phyloP scores from a whole-genome alignment of 2,888 invertebrate genomes.

The Odontocolon sp. region DNA sequence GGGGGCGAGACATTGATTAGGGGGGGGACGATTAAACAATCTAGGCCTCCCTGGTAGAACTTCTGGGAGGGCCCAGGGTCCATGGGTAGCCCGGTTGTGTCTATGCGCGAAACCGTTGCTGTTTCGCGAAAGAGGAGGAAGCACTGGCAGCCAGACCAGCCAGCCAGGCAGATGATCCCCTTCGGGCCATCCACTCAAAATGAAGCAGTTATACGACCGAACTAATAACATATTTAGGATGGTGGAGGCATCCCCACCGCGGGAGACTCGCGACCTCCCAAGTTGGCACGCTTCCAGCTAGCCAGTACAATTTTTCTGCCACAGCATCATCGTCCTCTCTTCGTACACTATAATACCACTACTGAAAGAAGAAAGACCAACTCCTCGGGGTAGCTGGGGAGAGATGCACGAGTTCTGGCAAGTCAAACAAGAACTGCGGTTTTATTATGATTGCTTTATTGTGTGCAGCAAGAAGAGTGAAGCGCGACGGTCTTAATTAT shows the following conservation, averaged over 20 bases:
- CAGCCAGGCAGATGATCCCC: conserved; percentile 77
- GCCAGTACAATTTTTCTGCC: conserved; percentile 56
- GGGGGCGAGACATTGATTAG: conserved; percentile 78
- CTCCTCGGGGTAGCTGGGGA: conserved; percentile 42
- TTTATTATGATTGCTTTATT: conserved; percentile 63
- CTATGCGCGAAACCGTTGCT: conserved; percentile 57
- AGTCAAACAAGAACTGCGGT: conserved; percentile 55
- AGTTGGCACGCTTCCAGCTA: conserved; percentile 79
- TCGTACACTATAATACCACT: conserved; percentile 10
- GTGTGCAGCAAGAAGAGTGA: conserved; percentile 58
- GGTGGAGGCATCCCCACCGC: conserved; percentile 72
- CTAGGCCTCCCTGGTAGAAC: conserved; percentile 79
- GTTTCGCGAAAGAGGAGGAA: conserved; percentile 67
- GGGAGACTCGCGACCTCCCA: conserved; percentile 79
- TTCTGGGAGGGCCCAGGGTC: conserved; percentile 77
- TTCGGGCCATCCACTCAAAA: conserved; percentile 79
- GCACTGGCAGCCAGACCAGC: conserved; percentile 26
- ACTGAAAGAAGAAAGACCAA: conserved; percentile 22
- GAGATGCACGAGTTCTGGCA: conserved; percentile 46
- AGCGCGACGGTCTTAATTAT: conserved; percentile 60
- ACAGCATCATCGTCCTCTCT: conserved; percentile 48
- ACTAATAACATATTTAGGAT: conserved; percentile 81
- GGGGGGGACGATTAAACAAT: conserved; percentile 79
- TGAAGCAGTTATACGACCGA: conserved; percentile 81
- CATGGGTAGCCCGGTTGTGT: conserved; percentile 51